These are phyloP conservation scores for Amiota minor DNA, from an alignment of 2,888 invertebrate genomes.

Conservation along the genomic window DNA sequence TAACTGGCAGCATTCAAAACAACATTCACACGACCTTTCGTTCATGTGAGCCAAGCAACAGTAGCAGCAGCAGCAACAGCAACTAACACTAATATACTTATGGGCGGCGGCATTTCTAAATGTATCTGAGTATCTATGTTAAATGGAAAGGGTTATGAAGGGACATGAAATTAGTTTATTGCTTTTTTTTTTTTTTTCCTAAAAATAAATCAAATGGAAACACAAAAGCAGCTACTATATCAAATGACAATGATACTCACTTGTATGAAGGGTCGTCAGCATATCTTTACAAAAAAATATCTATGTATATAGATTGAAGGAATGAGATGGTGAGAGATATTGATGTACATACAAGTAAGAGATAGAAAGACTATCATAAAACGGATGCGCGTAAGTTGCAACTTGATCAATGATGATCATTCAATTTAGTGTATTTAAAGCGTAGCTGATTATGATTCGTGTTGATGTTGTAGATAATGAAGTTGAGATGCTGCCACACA, in stretches of 20 bases:
- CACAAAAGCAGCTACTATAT: constrained; percentile 46
- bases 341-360: background rate
- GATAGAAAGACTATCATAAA: constrained; percentile 5
- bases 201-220: constrained; percentile 54
- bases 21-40: constrained; percentile 36
- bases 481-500: constrained; percentile 25
- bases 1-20: background rate
- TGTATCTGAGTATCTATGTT: constrained; percentile 27
- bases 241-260: constrained; percentile 11
- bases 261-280: background rate
- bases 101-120: constrained; percentile 41
- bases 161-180: background rate
- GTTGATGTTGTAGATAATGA: constrained; percentile 39
- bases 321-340: background rate
- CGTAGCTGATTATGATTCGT: constrained; percentile 17
- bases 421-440: constrained; percentile 19
- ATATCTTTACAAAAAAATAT: background rate
- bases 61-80: constrained; percentile 8
- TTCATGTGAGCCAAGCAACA: constrained; percentile 18
- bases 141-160: background rate
- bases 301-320: background rate
- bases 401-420: constrained; percentile 24
- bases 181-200: constrained; percentile 11
- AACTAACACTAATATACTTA: background rate
- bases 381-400: constrained; percentile 23